phyloP scores from a whole-genome alignment of 2,113 vertebrate species.

The Gobius niger region DNA sequence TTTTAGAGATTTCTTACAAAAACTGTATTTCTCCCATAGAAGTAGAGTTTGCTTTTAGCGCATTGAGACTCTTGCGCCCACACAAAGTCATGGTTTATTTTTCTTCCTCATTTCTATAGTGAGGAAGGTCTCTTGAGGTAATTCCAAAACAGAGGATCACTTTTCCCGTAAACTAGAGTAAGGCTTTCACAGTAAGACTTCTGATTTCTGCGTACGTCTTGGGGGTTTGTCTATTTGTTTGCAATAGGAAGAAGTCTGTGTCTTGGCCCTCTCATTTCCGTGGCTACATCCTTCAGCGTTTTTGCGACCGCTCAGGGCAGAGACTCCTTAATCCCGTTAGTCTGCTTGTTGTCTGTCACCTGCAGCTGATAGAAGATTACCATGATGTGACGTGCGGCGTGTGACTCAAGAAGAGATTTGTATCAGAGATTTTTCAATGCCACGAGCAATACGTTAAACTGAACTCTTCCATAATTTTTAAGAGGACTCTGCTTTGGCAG shows the following conservation, averaged over 20 bases:
- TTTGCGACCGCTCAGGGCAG: constrained; percentile 11
- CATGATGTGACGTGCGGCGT: constrained; percentile 32
- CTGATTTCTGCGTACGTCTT: neutral
- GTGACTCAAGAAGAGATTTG: constrained; percentile 31
- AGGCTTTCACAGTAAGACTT: constrained; percentile 28
- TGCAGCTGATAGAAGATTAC: constrained; percentile 55
- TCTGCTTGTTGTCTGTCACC: constrained; percentile 65
- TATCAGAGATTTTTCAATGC: constrained; percentile 14
- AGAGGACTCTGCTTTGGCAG: neutral
- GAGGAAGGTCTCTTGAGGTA: constrained; percentile 39
- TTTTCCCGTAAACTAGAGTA: constrained; percentile 49
- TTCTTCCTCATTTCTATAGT: constrained; percentile 25
- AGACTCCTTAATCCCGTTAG: constrained; percentile 53
- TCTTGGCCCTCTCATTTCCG: constrained; percentile 29
- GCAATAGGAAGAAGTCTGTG: constrained; percentile 11
- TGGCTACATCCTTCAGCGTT: constrained; percentile 20
- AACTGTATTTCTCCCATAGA: too few relatives aligned
- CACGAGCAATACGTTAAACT: neutral
- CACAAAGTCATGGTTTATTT: constrained; percentile 27
- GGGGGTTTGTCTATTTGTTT: constrained; percentile 16
- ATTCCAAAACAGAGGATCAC: constrained; percentile 53
- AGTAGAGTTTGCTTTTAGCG: too few relatives aligned
- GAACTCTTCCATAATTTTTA: neutral
- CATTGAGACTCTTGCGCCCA: constrained; percentile 29
- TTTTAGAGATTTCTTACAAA: too few relatives aligned